Conservation (phyloP, 1,140 invertebrate species). For the Drosophila mayri region DNA sequence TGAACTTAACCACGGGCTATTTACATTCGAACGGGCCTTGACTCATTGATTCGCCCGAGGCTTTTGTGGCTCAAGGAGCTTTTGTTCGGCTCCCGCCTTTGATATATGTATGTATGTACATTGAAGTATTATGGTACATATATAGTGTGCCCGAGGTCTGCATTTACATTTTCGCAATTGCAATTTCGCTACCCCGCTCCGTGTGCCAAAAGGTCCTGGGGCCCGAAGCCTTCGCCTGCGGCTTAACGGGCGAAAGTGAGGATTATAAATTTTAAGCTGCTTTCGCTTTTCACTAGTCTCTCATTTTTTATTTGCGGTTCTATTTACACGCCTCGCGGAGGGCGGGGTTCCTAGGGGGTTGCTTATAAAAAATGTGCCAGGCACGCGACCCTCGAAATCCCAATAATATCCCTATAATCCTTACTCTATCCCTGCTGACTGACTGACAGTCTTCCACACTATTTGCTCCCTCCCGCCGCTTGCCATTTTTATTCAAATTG, state of each 20-base stretch:
- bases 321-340: constrained; percentile 44
- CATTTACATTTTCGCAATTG: constrained; percentile 63
- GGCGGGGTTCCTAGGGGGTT: constrained; percentile 31
- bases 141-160: constrained; percentile 5
- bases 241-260: constrained; percentile 79
- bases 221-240: constrained; percentile 19
- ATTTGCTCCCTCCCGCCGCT: constrained; percentile 51
- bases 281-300: constrained; percentile 70
- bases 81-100: constrained; percentile 54
- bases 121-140: constrained; percentile 3
- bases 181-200: constrained; percentile 21
- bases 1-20: constrained; percentile 66
- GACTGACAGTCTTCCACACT: constrained; percentile 35
- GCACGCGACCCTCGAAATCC: constrained; percentile 74
- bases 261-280: constrained; percentile 82
- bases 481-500: constrained; percentile 70
- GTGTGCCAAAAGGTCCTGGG: constrained; percentile 7
- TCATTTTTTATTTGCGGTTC: constrained; percentile 76
- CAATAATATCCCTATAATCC: constrained; percentile 68
- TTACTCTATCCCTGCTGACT: constrained; percentile 35
- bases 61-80: constrained; percentile 60
- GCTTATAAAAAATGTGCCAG: constrained; percentile 71
- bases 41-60: constrained; percentile 70
- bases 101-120: constrained; percentile 23
- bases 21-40: constrained; percentile 64